phyloP scores from a whole-genome alignment of 2,797 vertebrate species.

The Paratrypauchen microcephalus region DNA sequence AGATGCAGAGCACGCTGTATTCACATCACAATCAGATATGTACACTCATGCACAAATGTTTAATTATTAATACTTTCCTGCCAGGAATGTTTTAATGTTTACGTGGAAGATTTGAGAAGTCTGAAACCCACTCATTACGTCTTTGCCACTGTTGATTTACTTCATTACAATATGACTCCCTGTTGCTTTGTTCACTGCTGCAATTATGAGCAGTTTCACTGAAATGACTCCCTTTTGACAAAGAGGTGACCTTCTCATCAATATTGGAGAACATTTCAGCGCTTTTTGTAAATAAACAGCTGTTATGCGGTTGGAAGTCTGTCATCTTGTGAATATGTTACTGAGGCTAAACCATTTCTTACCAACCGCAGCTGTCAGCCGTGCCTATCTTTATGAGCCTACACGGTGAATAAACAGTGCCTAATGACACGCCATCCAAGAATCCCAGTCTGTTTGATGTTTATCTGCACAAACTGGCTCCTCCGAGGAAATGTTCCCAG shows the following conservation, averaged over 20 bases:
- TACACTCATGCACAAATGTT: constrained; percentile 14
- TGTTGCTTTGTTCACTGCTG: constrained; percentile 8
- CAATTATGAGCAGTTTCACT: constrained; percentile 2
- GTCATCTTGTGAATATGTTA: constrained; percentile 9
- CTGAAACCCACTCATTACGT: constrained; percentile 38
- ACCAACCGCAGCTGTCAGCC: constrained; percentile 31
- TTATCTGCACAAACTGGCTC: constrained; percentile 51
- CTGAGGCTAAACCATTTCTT: constrained; percentile 17
- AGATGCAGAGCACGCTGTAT: not conserved
- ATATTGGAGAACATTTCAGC: constrained; percentile 3
- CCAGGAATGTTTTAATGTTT: constrained; percentile 49
- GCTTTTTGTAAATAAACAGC: constrained; percentile 3
- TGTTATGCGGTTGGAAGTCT: constrained; percentile 9
- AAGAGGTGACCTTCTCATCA: constrained; percentile 9
- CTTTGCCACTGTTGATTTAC: constrained; percentile 19
- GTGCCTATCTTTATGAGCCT: constrained; percentile 28
- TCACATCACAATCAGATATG: constrained; percentile 17
- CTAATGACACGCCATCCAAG: constrained; percentile 42
- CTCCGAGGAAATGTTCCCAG: constrained; percentile 27
- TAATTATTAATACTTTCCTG: constrained; percentile 61
- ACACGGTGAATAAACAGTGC: constrained; percentile 40
- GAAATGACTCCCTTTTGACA: constrained; percentile 7
- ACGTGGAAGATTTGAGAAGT: constrained; percentile 50
- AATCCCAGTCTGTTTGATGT: constrained; percentile 48
- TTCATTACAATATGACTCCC: constrained; percentile 2